Conservation (phyloP, 1,140 invertebrate species). For the Bemisia tabaci region DNA sequence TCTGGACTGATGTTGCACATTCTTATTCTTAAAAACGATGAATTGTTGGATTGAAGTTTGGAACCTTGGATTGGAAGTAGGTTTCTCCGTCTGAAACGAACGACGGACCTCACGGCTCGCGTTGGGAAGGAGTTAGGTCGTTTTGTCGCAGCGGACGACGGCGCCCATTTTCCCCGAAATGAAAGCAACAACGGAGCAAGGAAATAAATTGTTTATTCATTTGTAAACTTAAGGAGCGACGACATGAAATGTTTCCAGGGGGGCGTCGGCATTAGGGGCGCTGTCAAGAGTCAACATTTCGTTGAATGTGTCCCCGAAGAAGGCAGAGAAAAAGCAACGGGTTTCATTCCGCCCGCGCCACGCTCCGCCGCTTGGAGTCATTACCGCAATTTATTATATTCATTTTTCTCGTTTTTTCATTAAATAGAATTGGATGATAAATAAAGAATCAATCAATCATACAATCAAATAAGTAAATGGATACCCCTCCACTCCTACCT, state of each 20-base stretch:
- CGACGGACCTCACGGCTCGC: no score
- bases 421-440: background rate
- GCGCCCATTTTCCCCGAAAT: background rate
- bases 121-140: no score
- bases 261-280: background rate
- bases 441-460: background rate
- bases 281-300: background rate
- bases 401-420: background rate
- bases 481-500: background rate
- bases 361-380: background rate
- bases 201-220: background rate
- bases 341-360: background rate
- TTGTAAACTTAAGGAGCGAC: background rate
- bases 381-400: background rate
- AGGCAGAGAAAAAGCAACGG: background rate
- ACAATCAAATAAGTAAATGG: background rate
- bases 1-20: no score
- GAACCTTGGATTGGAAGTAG: no score
- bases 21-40: no score
- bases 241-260: background rate
- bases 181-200: background rate
- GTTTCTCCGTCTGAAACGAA: no score
- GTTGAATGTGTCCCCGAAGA: background rate
- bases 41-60: no score
- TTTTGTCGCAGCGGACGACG: no score